Percentiles rank a stretch among this genome's conserved stretches.
phyloP scores from a whole-genome alignment of 2,113 vertebrate species.

The Dicrurus megarhynchus region DNA sequence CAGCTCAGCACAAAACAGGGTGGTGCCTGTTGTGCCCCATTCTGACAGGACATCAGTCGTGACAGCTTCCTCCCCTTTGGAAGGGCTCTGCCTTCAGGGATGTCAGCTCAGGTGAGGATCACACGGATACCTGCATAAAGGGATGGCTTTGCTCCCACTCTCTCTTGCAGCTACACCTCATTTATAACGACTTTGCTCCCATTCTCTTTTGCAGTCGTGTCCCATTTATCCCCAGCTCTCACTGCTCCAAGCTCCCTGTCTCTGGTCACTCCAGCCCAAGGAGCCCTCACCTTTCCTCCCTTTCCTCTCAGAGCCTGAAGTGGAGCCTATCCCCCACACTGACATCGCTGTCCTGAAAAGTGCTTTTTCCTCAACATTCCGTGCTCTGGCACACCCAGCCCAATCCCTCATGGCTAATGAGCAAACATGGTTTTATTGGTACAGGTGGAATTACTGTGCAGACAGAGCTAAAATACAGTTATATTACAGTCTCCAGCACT shows the following conservation, averaged over 20 bases:
- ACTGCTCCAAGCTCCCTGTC: background rate
- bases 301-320: background rate
- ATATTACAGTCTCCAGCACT: background rate
- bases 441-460: background rate
- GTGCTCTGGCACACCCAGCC: background rate
- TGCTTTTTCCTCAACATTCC: background rate
- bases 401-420: background rate
- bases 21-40: background rate
- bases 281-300: background rate
- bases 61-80: background rate
- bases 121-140: background rate
- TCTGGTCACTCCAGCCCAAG: background rate
- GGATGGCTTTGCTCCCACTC: background rate
- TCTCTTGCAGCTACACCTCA: background rate
- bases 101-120: background rate
- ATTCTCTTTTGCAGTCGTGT: background rate
- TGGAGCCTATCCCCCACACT: background rate
- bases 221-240: background rate
- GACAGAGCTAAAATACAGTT: background rate
- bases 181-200: background rate
- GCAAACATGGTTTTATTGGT: background rate
- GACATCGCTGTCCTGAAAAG: background rate
- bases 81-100: background rate
- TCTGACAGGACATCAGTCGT: accelerated
- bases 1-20: background rate